Conservation (phyloP, 2,888 invertebrate species). For the Lasioglossum morio region DNA sequence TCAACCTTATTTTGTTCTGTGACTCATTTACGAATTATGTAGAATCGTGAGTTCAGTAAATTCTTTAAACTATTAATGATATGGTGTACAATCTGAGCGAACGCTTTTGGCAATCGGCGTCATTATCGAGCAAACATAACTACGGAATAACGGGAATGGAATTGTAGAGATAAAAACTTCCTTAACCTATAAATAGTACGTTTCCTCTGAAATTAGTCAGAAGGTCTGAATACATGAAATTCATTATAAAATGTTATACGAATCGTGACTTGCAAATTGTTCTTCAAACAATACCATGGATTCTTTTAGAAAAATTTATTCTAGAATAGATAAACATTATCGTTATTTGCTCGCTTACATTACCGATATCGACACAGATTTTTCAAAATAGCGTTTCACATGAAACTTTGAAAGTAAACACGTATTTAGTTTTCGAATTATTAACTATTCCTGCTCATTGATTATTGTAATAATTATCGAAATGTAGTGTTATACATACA, state of each 20-base stretch:
- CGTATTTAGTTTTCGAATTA: neutral
- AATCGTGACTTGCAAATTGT: neutral
- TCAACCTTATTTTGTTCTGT: neutral
- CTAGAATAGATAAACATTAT: neutral
- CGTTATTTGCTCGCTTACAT: neutral
- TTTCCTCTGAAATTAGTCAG: slow-evolving; percentile 28
- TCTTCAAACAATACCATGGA: neutral
- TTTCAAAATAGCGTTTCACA: neutral
- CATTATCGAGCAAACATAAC: slow-evolving; percentile 33
- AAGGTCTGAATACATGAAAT: neutral
- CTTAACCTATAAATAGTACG: slow-evolving; percentile 33
- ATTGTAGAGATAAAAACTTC: slow-evolving; percentile 34
- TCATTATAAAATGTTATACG: neutral
- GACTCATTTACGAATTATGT: neutral
- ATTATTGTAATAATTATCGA: neutral
- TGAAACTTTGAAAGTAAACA: neutral
- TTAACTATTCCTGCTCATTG: neutral
- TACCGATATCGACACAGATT: neutral
- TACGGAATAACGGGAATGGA: slow-evolving; percentile 10
- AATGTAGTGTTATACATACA: neutral
- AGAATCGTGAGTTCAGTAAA: neutral
- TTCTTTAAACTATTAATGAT: neutral
- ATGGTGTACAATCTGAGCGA: neutral
- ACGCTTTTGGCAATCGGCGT: slow-evolving; percentile 14
- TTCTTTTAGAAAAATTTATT: neutral